These are phyloP conservation scores for Pristionchus entomophagus DNA, from an alignment of 2,888 invertebrate species.

Conservation along the genomic window DNA sequence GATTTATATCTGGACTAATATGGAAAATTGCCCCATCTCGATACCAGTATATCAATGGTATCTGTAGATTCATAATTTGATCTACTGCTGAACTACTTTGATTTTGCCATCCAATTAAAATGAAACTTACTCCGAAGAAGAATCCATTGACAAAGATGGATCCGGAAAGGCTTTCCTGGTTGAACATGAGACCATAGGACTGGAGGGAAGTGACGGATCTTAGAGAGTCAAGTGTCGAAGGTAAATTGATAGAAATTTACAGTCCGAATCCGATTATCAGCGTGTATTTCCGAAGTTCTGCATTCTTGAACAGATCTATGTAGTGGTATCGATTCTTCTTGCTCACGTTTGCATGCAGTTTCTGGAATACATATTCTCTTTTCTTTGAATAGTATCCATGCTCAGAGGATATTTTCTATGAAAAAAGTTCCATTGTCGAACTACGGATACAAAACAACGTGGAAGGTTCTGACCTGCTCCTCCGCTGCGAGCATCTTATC, in stretches of 20 bases:
- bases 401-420: too few species aligned
- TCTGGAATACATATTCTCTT: not conserved
- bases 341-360: not conserved
- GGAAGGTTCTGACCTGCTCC: not conserved
- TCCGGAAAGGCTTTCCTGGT: constrained; percentile 70
- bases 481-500: not conserved
- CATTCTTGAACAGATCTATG: not conserved
- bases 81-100: too few species aligned
- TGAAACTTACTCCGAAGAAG: constrained; percentile 56
- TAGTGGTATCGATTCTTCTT: not conserved
- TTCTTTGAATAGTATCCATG: not conserved
- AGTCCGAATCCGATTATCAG: not conserved
- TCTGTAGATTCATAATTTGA: too few species aligned
- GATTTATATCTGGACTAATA: too few species aligned
- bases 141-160: constrained; percentile 65
- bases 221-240: too few species aligned
- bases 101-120: too few species aligned
- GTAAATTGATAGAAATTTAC: not conserved
- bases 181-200: constrained; percentile 71
- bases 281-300: not conserved
- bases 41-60: too few species aligned
- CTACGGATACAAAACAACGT: too few species aligned
- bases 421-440: too few species aligned
- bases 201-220: constrained; percentile 66
- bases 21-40: too few species aligned